Evolutionary conservation across 2,888 invertebrate genomes (phyloP).

Genomic region (Dinocampus coccinellae): DNA sequence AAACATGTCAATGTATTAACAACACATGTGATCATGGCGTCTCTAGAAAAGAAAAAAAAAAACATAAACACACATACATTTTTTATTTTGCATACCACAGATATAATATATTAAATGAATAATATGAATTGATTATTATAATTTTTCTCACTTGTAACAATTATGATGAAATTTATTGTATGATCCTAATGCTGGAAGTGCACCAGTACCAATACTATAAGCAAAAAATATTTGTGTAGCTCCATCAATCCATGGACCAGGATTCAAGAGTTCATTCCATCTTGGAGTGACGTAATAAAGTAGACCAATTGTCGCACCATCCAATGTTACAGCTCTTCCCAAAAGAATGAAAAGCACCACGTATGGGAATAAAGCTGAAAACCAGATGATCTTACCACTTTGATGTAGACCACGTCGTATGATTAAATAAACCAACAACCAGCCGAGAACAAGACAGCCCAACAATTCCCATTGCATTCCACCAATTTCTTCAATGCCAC

Average conservation of each 20-base stretch:
- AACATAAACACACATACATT: not conserved
- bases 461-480: conserved; percentile 78
- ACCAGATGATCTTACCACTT: conserved; percentile 85
- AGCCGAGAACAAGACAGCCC: conserved; percentile 76
- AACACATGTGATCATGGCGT: conserved; percentile 79
- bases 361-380: conserved; percentile 82
- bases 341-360: conserved; percentile 78
- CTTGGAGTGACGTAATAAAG: conserved; percentile 78
- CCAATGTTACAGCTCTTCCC: conserved; percentile 77
- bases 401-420: conserved; percentile 81
- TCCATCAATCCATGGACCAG: conserved; percentile 81
- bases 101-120: not conserved
- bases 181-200: conserved; percentile 80
- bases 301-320: conserved; percentile 77
- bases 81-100: not conserved
- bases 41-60: conserved; percentile 68
- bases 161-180: conserved; percentile 85
- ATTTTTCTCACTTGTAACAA: conserved; percentile 75
- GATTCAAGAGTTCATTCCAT: conserved; percentile 71
- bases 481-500: conserved; percentile 75
- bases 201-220: conserved; percentile 83
- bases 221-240: conserved; percentile 85
- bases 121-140: not conserved
- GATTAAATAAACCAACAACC: conserved; percentile 79
- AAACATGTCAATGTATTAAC: conserved; percentile 82